Conservation (phyloP, 2,113 vertebrate genomes). For the Ranitomeya imitator region DNA sequence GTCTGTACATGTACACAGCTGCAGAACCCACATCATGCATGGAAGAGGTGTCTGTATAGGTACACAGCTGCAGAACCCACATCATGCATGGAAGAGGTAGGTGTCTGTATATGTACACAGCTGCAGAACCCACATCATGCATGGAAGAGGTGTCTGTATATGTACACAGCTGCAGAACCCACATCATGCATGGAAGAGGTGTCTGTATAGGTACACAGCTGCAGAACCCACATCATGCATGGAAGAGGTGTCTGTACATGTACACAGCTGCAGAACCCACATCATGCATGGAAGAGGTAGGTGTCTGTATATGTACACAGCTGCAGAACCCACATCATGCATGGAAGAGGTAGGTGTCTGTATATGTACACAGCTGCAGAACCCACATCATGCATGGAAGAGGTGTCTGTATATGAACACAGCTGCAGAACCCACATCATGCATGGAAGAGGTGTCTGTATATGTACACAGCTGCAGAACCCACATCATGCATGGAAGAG, state of each 20-base stretch:
- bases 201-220: neutral
- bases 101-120: neutral
- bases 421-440: too few relatives aligned
- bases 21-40: too few relatives aligned
- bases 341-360: neutral
- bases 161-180: too few relatives aligned
- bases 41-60: neutral
- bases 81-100: neutral
- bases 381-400: neutral
- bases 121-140: too few relatives aligned
- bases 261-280: too few relatives aligned
- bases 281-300: neutral
- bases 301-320: neutral
- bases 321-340: too few relatives aligned
- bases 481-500: neutral
- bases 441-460: neutral
- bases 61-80: too few relatives aligned
- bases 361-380: neutral
- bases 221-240: too few relatives aligned
- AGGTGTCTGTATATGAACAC: neutral
- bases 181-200: neutral
- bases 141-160: neutral
- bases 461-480: too few relatives aligned
- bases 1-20: neutral
- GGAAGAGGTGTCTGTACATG: neutral